Base-by-base conservation (phyloP, 1,140 invertebrate genomes). In the Trichonephila clavata region DNA sequence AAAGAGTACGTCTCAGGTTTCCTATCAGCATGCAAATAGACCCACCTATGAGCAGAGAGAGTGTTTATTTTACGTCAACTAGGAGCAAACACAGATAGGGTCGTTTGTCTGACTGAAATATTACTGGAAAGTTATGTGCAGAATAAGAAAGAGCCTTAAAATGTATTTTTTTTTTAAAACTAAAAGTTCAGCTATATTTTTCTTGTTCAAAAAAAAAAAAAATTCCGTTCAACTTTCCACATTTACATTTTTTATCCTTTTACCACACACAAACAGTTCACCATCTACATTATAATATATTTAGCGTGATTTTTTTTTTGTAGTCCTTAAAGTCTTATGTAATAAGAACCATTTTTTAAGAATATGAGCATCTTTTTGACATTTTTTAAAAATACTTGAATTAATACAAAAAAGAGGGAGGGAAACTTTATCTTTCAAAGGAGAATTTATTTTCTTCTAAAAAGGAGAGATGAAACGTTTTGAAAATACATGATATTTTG, bases 1-100 rank as follows among this genome's bases (percentile, higher is more conserved):
- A 88, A 63, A 24, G 39, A 88, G 32, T 18, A 63, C 63, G 39
- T 88, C 39, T 88, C 61, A 88, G 4, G 13, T 88, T 71, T 68
- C 63, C 27, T 88, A 88, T 88, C 86, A 68, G 39, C 32, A 88
- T 63, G 59, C 63, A 88, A 88, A 88, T 88, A 88, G 63, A 88
- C 86, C 86, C 61, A 88, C 86, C 86, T 88, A 43, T 63, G 39
- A 57, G 86, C 60, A 50, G n/a, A 71, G n/a, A 71, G n/a, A 14
- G 60, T 88, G 63, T 88, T 88, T 88, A 88, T 88, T 88, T 71
- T 88, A 88, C 86, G 63, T 88, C 86, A 88, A 88, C 59, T 57
- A 68, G 86, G 32, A 88, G 86, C 86, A 88, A 88, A 88, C 86
- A 88, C 32, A 68, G 86, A 88, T 88, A 88, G 63, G 39, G 32